These are phyloP conservation scores for Pedionomus torquatus DNA, from an alignment of 2,113 vertebrate species.

Conservation along the genomic window DNA sequence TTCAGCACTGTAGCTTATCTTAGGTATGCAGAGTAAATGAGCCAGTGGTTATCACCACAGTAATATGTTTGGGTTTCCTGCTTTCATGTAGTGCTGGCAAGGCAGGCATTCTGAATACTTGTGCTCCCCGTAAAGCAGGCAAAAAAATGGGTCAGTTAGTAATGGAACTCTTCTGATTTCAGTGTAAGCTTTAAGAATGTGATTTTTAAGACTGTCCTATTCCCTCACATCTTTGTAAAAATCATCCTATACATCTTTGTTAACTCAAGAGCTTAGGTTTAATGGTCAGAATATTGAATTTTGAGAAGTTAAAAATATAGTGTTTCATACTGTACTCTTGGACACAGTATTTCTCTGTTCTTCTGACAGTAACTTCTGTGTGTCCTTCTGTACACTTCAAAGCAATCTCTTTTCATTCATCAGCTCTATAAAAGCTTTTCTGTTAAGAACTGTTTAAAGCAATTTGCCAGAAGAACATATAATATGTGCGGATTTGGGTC, in stretches of 20 bases:
- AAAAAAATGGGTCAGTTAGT: not conserved
- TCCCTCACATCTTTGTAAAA: not conserved
- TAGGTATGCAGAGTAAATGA: conserved; percentile 32
- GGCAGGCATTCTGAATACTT: not conserved
- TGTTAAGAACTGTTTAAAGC: not conserved
- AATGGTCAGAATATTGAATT: not conserved
- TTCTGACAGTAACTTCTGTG: not conserved
- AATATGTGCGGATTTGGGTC: not conserved
- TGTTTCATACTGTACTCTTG: not conserved
- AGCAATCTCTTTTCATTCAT: not conserved
- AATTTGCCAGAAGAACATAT: not conserved
- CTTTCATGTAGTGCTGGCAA: not conserved
- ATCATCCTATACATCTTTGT: not conserved
- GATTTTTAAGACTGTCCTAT: not conserved
- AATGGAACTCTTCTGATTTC: not conserved
- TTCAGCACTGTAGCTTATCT: conserved; percentile 29
- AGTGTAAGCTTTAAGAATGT: not conserved
- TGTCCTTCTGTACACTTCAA: not conserved
- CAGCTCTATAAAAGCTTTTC: not conserved
- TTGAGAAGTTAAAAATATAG: not conserved
- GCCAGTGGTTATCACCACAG: not conserved
- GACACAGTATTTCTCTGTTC: not conserved
- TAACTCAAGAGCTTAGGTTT: not conserved
- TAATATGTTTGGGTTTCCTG: conserved; percentile 40
- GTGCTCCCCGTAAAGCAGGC: not conserved